Percentiles rank a stretch among this genome's conserved stretches.
Evolutionary conservation across 2,888 invertebrate species (phyloP).

Genomic region (Pheosia tremula): DNA sequence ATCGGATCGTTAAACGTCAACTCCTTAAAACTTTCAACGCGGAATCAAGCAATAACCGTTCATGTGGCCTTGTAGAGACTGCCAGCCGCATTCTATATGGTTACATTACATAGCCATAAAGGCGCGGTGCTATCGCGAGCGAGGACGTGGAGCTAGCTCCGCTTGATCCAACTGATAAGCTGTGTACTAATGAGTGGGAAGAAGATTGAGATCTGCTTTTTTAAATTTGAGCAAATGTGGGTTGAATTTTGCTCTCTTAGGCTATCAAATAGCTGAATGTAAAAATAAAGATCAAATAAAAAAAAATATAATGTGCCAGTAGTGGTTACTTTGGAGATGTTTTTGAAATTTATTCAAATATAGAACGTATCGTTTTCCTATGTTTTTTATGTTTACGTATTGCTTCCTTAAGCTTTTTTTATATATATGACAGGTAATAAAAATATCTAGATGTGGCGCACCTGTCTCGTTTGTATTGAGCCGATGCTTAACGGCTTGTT

Average conservation of each 20-base stretch:
- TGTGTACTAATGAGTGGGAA: neutral
- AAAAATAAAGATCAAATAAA: too few species aligned
- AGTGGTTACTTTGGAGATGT: too few species aligned
- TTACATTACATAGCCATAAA: conserved; percentile 15
- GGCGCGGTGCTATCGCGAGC: conserved; percentile 12
- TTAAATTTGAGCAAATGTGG: neutral
- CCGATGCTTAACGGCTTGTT: too few species aligned
- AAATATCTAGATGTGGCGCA: too few species aligned
- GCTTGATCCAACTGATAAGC: neutral
- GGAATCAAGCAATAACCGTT: conserved; percentile 32
- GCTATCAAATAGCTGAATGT: too few species aligned
- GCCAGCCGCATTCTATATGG: conserved; percentile 30
- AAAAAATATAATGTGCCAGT: too few species aligned
- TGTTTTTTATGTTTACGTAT: too few species aligned
- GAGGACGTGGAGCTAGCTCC: neutral
- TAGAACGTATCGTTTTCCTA: too few species aligned
- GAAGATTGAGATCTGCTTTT: conserved; percentile 1
- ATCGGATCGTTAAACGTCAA: neutral
- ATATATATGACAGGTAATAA: too few species aligned
- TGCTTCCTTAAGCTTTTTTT: too few species aligned
- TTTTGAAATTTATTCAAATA: too few species aligned
- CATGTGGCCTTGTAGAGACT: conserved; percentile 29
- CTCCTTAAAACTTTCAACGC: conserved; percentile 17
- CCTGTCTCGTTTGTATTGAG: too few species aligned
- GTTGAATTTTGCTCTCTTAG: neutral